Evolutionary conservation across 2,888 invertebrate species (phyloP), one percentile per base, ranked within the genome.

Genomic region (Xanthia togata): DNA sequence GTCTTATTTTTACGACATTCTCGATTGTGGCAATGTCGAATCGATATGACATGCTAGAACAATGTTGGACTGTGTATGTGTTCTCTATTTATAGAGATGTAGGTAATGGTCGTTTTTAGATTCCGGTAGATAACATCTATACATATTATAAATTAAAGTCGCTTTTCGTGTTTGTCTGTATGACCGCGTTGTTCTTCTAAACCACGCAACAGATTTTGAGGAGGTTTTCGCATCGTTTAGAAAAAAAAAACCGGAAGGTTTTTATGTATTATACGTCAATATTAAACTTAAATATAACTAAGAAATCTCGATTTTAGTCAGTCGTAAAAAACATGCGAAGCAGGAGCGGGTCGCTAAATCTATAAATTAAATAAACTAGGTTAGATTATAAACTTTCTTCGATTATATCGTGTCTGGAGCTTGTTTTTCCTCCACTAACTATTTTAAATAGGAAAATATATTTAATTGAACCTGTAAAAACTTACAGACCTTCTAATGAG

Each of bases 1-100:
- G 78, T 78, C 26, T 38, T 44, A 78, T 73, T 82, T 81, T 71
- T 75, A 79, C 70, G 73, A 73, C 69, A 70, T 69, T 64, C 26
- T 26, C 31, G 62, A 59, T 76, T 59, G 70, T 62, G 47, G 41
- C 71, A 69, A 82, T 71, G 41, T 77, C 55, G 41, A 77, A 82
- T 76, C 64, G 69, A 79, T 76, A 31, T 76, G 59, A 62, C 47
- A 23, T 67, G 59, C 62, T 26, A 14, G 47, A 62, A 80, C 62
- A 79, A 50, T 74, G 63, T 63, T 62, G 17, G 65, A 4, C 11
- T 62, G 53, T 53, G 41, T 35, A n/a, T 50, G 12, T 64, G 14
- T 44, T 20, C 17, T 67, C 50, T 44, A 68, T 50, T 35, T 47
- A 50, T 50, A 68, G 57, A 50, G 0, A 31, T 20, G 9, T 31